A percentile compares a stretch with the other conserved stretches of the same genome.
phyloP scores from a whole-genome alignment of 2,797 vertebrate species.

The Neopelma chrysocephalum region DNA sequence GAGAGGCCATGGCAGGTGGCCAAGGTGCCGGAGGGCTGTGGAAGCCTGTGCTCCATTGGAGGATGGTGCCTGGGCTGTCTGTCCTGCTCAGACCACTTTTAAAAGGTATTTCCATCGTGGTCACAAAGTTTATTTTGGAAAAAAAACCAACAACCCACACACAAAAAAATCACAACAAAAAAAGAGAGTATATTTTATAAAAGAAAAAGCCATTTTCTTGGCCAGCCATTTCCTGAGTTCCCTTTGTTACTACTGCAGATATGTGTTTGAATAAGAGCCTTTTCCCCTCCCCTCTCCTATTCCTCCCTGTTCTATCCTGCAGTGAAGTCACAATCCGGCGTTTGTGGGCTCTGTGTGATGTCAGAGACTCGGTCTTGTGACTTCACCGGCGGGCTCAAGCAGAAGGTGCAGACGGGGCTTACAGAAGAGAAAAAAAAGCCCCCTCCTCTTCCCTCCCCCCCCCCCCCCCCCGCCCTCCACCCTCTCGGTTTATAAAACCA shows the following conservation, averaged over 20 bases:
- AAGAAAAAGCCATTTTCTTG: constrained; percentile 41
- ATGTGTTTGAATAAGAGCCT: constrained; percentile 71
- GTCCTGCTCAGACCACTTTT: neutral
- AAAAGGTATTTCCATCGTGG: neutral
- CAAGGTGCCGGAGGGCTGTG: neutral
- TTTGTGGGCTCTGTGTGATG: constrained; percentile 75
- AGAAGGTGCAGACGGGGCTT: constrained; percentile 76
- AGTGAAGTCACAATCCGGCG: constrained; percentile 76
- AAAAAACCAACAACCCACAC: no score
- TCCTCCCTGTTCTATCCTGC: constrained; percentile 74
- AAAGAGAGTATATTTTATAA: neutral
- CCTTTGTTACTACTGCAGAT: constrained; percentile 72
- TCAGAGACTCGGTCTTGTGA: constrained; percentile 79
- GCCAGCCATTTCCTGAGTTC: constrained; percentile 65
- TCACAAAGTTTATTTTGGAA: constrained; percentile 22
- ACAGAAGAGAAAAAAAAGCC: constrained; percentile 59
- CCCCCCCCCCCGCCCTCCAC: neutral
- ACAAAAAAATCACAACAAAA: neutral
- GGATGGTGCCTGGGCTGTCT: neutral
- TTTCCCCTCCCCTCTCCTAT: constrained; percentile 60
- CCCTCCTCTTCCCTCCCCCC: constrained; percentile 27
- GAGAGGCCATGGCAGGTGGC: fast-evolving
- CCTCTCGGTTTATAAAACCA: constrained; percentile 62
- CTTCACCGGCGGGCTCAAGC: constrained; percentile 76
- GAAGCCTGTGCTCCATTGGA: neutral